Percentiles rank a stretch among this genome's conserved stretches.
phyloP scores from a whole-genome alignment of 2,888 invertebrate genomes.

The Papilio elwesi region DNA sequence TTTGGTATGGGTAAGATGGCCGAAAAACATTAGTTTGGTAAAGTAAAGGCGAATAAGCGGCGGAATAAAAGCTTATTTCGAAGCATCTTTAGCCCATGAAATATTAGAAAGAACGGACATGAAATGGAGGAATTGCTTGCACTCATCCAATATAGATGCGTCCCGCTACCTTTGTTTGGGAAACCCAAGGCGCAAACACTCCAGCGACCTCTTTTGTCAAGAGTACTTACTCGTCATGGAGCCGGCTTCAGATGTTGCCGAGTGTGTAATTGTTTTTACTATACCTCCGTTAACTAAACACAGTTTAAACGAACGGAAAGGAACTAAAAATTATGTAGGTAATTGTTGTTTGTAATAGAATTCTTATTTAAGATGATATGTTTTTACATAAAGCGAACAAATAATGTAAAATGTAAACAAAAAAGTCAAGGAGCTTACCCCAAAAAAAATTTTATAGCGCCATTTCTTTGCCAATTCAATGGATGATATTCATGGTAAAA shows the following conservation, averaged over 20 bases:
- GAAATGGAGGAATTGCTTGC: constrained; percentile 8
- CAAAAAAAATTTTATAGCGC: too few relatives aligned
- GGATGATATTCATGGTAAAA: too few relatives aligned
- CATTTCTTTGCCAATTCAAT: too few relatives aligned
- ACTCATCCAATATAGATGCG: constrained; percentile 23
- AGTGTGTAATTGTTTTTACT: constrained; percentile 31
- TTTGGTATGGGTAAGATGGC: too few relatives aligned
- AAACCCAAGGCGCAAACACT: constrained; percentile 31
- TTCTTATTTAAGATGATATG: too few relatives aligned
- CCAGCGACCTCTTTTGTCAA: constrained; percentile 9
- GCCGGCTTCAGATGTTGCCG: constrained; percentile 19
- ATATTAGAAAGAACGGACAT: constrained; percentile 1
- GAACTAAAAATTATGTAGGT: neutral
- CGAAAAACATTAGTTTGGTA: too few relatives aligned
- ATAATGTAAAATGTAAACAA: too few relatives aligned
- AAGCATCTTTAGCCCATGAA: neutral
- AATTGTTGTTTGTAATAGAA: too few relatives aligned
- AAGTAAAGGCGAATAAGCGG: too few relatives aligned
- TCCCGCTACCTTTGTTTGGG: constrained; percentile 26
- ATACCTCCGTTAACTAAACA: neutral
- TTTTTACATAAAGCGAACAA: too few relatives aligned
- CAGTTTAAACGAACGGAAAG: neutral
- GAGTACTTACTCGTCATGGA: constrained; percentile 24
- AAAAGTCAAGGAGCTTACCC: too few relatives aligned
- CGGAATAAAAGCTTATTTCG: neutral